Evolutionary conservation across 2,113 vertebrate genomes (phyloP).

Genomic region (Trematocara zebra): DNA sequence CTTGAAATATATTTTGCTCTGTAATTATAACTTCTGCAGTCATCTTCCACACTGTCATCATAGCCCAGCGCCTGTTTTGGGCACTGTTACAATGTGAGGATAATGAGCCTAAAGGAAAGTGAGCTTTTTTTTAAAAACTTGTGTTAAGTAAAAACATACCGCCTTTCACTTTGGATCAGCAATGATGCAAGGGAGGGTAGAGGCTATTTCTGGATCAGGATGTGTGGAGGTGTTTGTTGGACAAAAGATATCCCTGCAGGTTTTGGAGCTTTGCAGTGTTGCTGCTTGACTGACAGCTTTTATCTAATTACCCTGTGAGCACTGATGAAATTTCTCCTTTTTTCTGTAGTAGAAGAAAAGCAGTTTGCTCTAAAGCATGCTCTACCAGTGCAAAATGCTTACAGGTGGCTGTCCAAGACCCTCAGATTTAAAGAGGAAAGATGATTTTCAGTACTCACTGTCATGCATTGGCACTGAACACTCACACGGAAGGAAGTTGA

Average conservation of each 20-base stretch:
- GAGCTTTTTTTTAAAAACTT: rapidly evolving
- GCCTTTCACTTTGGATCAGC: not conserved
- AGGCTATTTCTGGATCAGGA: not conserved
- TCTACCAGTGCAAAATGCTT: not conserved
- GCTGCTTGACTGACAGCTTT: not conserved
- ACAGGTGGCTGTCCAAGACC: not conserved
- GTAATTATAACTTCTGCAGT: not conserved
- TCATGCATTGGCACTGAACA: not conserved
- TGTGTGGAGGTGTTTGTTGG: not conserved
- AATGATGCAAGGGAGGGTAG: not conserved
- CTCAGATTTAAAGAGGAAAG: not conserved
- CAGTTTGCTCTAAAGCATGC: not conserved
- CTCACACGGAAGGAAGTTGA: not conserved
- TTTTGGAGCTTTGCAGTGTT: not conserved
- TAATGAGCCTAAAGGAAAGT: not conserved
- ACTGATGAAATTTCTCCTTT: not conserved
- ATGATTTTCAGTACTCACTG: not conserved
- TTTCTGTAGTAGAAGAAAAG: not conserved
- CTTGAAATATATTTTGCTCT: not conserved
- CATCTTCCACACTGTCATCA: not conserved
- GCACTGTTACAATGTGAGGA: not conserved
- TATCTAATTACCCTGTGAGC: not conserved
- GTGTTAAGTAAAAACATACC: not conserved
- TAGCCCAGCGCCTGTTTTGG: not conserved
- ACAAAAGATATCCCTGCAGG: not conserved